Conservation (phyloP, 92 coral and sea anemone genomes). For the Phenganax subtilis region DNA sequence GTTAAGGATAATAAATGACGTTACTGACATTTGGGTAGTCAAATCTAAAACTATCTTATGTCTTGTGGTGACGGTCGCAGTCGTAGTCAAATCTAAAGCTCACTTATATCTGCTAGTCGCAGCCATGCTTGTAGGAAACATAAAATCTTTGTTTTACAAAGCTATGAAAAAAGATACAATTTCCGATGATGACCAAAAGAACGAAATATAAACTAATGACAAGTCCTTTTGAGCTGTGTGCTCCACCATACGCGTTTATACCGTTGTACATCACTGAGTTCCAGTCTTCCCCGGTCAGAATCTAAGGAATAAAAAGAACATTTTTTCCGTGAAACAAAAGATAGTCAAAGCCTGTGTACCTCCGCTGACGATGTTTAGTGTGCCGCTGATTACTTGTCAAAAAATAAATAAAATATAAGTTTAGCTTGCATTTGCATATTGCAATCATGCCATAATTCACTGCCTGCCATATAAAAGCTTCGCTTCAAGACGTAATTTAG, state of each 20-base stretch:
- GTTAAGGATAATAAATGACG: not conserved
- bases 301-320: constrained; percentile 41
- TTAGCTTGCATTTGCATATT: no score
- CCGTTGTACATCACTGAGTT: constrained; percentile 90
- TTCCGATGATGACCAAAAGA: constrained; percentile 82
- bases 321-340: not conserved
- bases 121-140: not conserved
- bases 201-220: constrained; percentile 83
- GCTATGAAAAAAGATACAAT: constrained; percentile 72
- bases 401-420: not conserved
- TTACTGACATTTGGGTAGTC: not conserved
- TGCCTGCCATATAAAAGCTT: no score
- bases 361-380: no score
- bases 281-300: constrained; percentile 98
- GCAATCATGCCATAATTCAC: no score
- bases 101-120: no score
- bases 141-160: not conserved
- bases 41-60: no score
- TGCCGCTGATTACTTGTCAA: not conserved
- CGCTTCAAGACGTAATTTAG: no score
- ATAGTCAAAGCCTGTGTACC: not conserved
- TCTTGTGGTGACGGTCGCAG: no score
- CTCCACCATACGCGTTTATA: constrained; percentile 74
- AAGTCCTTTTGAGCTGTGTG: constrained; percentile 47
- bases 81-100: no score